Percentiles rank a stretch among this genome's conserved stretches.
These are phyloP conservation scores for Ramazzottius varieornatus DNA, from an alignment of 2,888 invertebrate genomes.

Conservation along the genomic window DNA sequence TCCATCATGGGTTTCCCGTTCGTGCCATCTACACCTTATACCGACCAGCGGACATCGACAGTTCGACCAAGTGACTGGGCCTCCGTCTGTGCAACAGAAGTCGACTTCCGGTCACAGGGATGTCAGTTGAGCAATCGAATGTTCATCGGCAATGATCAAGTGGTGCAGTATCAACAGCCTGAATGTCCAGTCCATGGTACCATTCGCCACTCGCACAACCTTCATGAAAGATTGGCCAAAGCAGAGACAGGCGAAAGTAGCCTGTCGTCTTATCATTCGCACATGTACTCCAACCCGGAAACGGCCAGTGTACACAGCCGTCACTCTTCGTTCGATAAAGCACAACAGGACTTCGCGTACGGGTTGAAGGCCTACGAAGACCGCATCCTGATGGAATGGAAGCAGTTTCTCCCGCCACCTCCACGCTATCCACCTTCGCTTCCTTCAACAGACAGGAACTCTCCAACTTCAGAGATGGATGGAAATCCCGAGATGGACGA, in stretches of 20 bases:
- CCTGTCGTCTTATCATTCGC: background rate
- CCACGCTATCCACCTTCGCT: background rate
- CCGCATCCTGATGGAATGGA: background rate
- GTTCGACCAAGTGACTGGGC: background rate
- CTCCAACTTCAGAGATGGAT: background rate
- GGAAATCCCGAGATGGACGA: background rate
- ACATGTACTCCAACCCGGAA: background rate
- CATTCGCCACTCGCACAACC: no score
- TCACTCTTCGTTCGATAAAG: background rate
- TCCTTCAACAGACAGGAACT: background rate
- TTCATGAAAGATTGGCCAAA: background rate
- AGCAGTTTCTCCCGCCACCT: background rate
- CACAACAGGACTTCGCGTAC: background rate
- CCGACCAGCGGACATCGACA: background rate
- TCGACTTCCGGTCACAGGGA: background rate
- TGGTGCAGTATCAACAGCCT: no score
- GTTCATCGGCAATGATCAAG: background rate
- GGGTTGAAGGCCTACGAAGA: no score
- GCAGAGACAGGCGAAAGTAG: background rate
- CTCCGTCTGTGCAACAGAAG: no score
- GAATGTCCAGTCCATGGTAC: no score
- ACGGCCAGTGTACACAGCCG: background rate
- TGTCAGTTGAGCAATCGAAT: background rate
- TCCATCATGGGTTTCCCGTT: background rate
- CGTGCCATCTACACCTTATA: background rate